Conservation (phyloP, 2,113 vertebrate genomes). For the Perca flavescens region DNA sequence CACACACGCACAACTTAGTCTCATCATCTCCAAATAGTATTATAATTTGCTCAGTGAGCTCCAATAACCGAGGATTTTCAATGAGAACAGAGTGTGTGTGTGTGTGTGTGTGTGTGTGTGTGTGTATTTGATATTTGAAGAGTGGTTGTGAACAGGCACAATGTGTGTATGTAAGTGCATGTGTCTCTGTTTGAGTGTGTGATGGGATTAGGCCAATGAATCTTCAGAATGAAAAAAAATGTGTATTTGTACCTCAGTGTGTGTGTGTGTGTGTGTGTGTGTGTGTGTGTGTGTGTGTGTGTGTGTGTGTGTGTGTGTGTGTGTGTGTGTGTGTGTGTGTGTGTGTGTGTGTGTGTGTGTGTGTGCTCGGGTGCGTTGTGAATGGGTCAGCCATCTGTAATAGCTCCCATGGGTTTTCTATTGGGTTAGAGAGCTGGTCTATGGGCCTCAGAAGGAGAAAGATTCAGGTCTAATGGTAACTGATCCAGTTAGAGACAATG, state of each 20-base stretch:
- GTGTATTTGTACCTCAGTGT: conserved; percentile 45
- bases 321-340: conserved; percentile 6
- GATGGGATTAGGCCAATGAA: conserved; percentile 80
- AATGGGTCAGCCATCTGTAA: conserved; percentile 74
- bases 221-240: conserved; percentile 81
- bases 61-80: conserved; percentile 73
- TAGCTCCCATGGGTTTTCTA: conserved; percentile 79
- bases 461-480: conserved; percentile 83
- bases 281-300: conserved; percentile 5
- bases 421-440: conserved; percentile 78
- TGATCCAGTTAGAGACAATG: conserved; percentile 81
- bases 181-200: conserved; percentile 66
- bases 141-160: conserved; percentile 43
- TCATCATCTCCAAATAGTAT: conserved; percentile 55
- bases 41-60: conserved; percentile 65
- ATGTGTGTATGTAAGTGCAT: conserved; percentile 61
- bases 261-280: conserved; percentile 20
- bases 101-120: conserved; percentile 22
- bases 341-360: conserved; percentile 6
- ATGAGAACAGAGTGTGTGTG: conserved; percentile 44
- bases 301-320: conserved; percentile 24
- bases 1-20: conserved; percentile 24
- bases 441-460: conserved; percentile 78
- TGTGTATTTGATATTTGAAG: conserved; percentile 46
- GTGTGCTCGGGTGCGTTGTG: conserved; percentile 27